A percentile compares a stretch with the other conserved stretches of the same genome.
Evolutionary conservation across 2,113 vertebrate species (phyloP).

Genomic region (Deroptyus accipitrinus): DNA sequence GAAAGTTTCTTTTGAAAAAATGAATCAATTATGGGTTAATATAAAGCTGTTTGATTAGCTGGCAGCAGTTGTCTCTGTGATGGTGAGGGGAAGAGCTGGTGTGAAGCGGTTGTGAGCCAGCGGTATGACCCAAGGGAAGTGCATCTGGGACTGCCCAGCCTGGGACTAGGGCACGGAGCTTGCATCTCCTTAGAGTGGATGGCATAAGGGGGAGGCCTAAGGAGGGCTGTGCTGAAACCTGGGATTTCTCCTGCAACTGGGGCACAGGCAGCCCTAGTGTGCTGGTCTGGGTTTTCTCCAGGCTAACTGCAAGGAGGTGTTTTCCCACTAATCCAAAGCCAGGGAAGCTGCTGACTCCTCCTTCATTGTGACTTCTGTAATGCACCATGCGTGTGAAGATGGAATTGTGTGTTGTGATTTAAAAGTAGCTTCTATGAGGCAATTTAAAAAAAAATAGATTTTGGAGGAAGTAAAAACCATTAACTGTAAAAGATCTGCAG

Average conservation of each 20-base stretch:
- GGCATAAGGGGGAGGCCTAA: neutral
- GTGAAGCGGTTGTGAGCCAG: fast-evolving
- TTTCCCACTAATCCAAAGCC: neutral
- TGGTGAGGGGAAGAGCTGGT: fast-evolving
- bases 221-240: neutral
- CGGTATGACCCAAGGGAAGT: neutral
- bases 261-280: neutral
- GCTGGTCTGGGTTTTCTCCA: neutral
- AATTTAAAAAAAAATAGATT: neutral
- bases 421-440: neutral
- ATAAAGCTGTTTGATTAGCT: slow-evolving; percentile 30
- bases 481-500: neutral
- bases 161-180: neutral
- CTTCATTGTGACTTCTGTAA: neutral
- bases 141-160: fast-evolving
- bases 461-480: slow-evolving; percentile 6
- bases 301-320: neutral
- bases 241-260: neutral
- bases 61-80: neutral
- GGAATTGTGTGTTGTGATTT: neutral
- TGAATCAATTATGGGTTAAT: slow-evolving; percentile 37
- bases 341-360: neutral
- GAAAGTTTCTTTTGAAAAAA: neutral
- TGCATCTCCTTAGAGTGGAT: neutral
- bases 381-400: neutral